A percentile compares a stretch with the other conserved stretches of the same genome.
Evolutionary conservation across 92 coral and sea anemone species (phyloP).

Genomic region (Pocillopora grandis): DNA sequence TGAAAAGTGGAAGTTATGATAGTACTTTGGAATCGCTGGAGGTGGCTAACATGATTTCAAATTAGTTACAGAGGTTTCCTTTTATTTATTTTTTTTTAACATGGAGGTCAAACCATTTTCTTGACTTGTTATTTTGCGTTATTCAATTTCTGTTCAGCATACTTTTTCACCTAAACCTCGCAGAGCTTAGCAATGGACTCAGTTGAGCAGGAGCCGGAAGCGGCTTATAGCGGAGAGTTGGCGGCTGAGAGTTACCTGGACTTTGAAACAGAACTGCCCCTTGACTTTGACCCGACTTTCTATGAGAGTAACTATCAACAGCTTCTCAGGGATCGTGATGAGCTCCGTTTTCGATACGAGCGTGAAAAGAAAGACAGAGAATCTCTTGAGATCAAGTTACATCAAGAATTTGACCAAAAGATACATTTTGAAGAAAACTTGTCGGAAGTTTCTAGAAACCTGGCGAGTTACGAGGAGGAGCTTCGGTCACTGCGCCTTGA

Average conservation of each 20-base stretch:
- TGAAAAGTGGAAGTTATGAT: background rate
- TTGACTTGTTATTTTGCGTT: background rate
- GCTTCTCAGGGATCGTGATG: slow-evolving; percentile 73
- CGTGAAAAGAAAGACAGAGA: slow-evolving; percentile 76
- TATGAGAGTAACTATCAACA: slow-evolving; percentile 56
- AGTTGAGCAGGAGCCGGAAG: slow-evolving; percentile 1
- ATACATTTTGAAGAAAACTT: slow-evolving; percentile 57
- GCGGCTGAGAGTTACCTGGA: background rate
- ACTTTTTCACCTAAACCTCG: background rate
- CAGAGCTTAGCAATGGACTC: slow-evolving; percentile 19
- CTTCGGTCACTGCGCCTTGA: slow-evolving; percentile 61
- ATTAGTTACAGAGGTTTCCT: too few relatives aligned
- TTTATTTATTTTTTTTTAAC: too few relatives aligned
- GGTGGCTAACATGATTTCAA: too few relatives aligned
- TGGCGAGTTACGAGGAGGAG: slow-evolving; percentile 65
- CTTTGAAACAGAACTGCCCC: slow-evolving; percentile 30
- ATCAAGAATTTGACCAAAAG: slow-evolving; percentile 64
- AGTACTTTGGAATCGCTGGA: too few relatives aligned
- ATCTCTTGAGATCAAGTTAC: slow-evolving; percentile 47
- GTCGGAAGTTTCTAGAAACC: slow-evolving; percentile 43
- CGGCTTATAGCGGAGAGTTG: background rate
- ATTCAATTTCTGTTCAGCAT: background rate
- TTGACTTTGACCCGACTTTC: slow-evolving; percentile 36
- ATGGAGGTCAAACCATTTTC: too few relatives aligned
- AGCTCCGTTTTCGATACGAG: slow-evolving; percentile 68